Conservation (phyloP, 2,888 invertebrate species). For the Tholera decimalis region DNA sequence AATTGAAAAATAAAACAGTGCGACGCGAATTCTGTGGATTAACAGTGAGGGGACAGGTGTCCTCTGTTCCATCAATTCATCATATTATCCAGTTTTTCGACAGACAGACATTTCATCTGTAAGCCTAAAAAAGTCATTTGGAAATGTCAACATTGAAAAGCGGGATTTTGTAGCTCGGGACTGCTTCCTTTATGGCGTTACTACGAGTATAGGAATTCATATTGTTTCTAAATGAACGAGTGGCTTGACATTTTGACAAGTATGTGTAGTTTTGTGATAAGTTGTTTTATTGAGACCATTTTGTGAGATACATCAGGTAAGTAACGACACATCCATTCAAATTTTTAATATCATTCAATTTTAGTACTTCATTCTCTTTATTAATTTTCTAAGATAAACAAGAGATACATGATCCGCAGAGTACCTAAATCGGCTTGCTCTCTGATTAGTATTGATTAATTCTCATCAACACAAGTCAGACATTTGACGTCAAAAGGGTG, state of each 20-base stretch:
- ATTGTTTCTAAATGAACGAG: conserved; percentile 18
- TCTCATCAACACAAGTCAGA: conserved; percentile 25
- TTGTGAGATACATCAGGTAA: not conserved
- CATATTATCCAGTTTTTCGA: conserved; percentile 76
- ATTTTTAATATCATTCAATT: not conserved
- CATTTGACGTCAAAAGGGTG: conserved; percentile 43
- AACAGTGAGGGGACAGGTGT: not conserved
- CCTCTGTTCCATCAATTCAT: conserved; percentile 74
- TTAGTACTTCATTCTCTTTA: not conserved
- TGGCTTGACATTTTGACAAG: not conserved
- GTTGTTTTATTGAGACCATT: not conserved
- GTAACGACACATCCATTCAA: no score
- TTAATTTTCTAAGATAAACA: not conserved
- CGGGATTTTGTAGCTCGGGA: conserved; percentile 60
- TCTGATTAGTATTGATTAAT: conserved; percentile 29
- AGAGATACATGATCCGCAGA: no score
- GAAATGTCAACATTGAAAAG: conserved; percentile 72
- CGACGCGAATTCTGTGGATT: conserved; percentile 1
- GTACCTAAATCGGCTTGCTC: conserved; percentile 5
- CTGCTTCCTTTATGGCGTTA: conserved; percentile 9
- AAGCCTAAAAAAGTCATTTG: conserved; percentile 70
- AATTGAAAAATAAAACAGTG: conserved; percentile 2
- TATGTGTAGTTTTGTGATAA: not conserved
- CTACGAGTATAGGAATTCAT: not conserved
- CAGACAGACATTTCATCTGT: conserved; percentile 69